Base-by-base conservation (phyloP, 2,797 vertebrate genomes). In the Darevskia mixta region DNA sequence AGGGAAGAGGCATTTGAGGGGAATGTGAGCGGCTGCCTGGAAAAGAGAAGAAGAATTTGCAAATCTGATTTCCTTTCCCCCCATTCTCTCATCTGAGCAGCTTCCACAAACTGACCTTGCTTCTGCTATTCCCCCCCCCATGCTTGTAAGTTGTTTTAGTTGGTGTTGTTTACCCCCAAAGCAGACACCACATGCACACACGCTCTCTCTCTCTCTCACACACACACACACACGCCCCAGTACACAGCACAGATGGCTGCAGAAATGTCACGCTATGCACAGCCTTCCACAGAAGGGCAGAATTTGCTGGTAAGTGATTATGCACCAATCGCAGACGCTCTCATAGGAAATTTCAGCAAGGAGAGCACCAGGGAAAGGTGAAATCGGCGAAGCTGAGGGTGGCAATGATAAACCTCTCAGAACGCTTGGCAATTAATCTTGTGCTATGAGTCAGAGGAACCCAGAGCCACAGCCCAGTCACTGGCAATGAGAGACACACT, bases 351-450 rank as follows among this genome's bases (percentile, higher is more conserved):
- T 69, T 73, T 86, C 0, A 1, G 90, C 79, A 67, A 0, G 89
- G 82, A 90, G 92, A 92, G 93, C 86, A 4, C 0, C 18, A 0
- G 80, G 2, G 4, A 86, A 92, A 91, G 90, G 93, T 90, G 93
- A 88, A 90, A 38, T 64, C 75, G 86, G 38, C 64, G 13, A 29
- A 92, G 92, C 79, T 0, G 29, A 58, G 85, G 91, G 90, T 93
- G 95, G 95, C 92, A 86, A 90, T 96, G 96, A 96, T 91, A 96
- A 97, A 95, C 92, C 95, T 95, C 88, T 66, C 83, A 93, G 93
- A 87, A 91, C 2, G 83, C 91, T 88, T 76, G 79, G 95, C 80
- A 92, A 97, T 97, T 97, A 96, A 97, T 97, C 97, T 97, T 96
- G 94, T 29, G 64, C 90, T 11, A 92, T 92, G 93, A 83, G 69